Percentiles rank a stretch among this genome's conserved stretches.
These are phyloP conservation scores for Rhingia campestris DNA, from an alignment of 2,888 invertebrate genomes.

Conservation along the genomic window DNA sequence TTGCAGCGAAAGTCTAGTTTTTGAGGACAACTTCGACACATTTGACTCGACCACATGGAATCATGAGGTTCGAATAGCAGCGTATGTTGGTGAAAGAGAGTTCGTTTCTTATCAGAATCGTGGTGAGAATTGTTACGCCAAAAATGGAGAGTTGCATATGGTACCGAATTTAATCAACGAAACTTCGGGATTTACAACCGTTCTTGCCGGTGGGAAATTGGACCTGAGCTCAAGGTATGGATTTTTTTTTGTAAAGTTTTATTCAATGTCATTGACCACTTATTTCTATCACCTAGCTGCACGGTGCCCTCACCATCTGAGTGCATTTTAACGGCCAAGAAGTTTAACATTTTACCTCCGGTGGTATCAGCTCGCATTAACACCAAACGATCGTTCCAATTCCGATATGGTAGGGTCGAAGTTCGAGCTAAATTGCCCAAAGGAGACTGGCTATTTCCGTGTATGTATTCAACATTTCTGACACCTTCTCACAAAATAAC, in stretches of 20 bases:
- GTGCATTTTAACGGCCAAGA: constrained; percentile 57
- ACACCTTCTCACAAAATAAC: not conserved
- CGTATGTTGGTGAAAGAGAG: constrained; percentile 83
- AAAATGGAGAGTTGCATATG: constrained; percentile 80
- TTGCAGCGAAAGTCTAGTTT: constrained; percentile 84
- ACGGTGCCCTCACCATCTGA: constrained; percentile 82
- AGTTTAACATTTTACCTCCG: constrained; percentile 86
- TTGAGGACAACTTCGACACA: constrained; percentile 86
- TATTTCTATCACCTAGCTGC: constrained; percentile 82
- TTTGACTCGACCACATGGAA: constrained; percentile 84
- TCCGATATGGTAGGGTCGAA: constrained; percentile 88
- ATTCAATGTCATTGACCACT: not conserved
- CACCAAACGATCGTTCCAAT: constrained; percentile 86
- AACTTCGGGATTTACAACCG: constrained; percentile 74
- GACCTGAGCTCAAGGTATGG: constrained; percentile 80
- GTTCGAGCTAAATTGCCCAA: constrained; percentile 88
- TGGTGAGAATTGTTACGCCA: constrained; percentile 78
- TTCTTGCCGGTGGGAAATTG: constrained; percentile 77
- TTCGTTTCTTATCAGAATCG: constrained; percentile 83
- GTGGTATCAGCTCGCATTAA: constrained; percentile 86
- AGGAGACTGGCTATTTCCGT: constrained; percentile 91
- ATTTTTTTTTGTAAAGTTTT: not conserved
- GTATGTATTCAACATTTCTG: constrained; percentile 82
- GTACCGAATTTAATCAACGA: constrained; percentile 79
- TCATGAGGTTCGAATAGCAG: constrained; percentile 85